Conservation (phyloP, 2,113 vertebrate species). For the Lagopus leucura region DNA sequence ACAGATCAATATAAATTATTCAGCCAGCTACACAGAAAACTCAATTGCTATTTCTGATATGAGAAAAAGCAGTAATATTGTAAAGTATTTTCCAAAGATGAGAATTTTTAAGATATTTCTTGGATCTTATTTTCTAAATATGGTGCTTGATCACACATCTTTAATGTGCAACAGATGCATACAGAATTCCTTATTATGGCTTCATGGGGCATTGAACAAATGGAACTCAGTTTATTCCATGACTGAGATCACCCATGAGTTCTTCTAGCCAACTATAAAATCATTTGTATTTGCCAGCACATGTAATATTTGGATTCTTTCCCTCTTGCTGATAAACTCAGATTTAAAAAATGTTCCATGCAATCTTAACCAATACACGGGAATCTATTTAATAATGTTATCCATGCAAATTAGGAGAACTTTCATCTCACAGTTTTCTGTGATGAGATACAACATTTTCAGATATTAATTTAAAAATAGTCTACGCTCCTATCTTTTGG, state of each 20-base stretch:
- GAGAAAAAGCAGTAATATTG: background rate
- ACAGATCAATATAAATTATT: background rate
- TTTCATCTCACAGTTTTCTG: background rate
- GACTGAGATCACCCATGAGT: background rate
- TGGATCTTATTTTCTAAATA: background rate
- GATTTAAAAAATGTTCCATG: background rate
- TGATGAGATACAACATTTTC: background rate
- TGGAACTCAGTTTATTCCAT: background rate
- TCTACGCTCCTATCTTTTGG: background rate
- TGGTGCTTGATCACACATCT: background rate
- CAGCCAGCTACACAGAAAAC: background rate
- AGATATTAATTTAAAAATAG: slow-evolving; percentile 3
- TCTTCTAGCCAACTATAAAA: background rate
- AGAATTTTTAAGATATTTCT: background rate
- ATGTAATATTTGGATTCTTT: background rate
- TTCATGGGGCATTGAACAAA: background rate
- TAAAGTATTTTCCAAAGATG: background rate
- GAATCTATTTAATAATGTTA: background rate
- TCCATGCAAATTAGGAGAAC: background rate
- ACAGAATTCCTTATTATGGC: background rate
- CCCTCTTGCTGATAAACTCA: background rate
- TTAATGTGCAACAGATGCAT: background rate
- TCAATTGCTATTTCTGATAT: background rate
- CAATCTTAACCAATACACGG: background rate
- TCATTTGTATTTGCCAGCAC: background rate